Evolutionary conservation across 2,797 vertebrate species (phyloP).

Genomic region (Mycteria americana): DNA sequence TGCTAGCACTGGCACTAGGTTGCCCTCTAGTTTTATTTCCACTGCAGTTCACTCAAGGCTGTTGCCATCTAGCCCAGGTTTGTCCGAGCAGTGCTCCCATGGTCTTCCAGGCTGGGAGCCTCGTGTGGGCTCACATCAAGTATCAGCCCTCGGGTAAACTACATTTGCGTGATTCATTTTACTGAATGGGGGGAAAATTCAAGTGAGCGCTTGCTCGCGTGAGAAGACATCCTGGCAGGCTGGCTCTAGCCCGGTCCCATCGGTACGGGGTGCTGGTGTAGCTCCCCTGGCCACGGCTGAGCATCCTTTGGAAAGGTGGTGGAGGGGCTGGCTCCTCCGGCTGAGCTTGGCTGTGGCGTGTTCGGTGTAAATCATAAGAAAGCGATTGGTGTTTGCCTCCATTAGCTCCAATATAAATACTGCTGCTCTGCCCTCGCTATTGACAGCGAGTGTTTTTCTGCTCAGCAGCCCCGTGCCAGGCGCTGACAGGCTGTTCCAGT

Average conservation of each 20-base stretch:
- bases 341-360: not conserved
- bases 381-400: not conserved
- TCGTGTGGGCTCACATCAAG: not conserved
- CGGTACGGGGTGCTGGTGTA: accelerated
- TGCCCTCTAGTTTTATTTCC: not conserved
- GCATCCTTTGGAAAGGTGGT: not conserved
- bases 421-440: not conserved
- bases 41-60: not conserved
- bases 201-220: not conserved
- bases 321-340: not conserved
- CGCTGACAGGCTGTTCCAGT: not conserved
- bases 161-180: not conserved
- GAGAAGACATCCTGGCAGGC: not conserved
- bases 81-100: accelerated
- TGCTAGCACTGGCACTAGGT: not conserved
- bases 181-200: not conserved
- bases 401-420: not conserved
- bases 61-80: not conserved
- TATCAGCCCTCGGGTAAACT: not conserved
- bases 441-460: not conserved
- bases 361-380: not conserved
- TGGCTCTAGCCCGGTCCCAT: accelerated
- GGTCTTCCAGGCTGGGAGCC: not conserved
- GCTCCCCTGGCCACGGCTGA: not conserved
- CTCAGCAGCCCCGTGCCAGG: not conserved